Evolutionary conservation across 2,113 vertebrate species (phyloP), one percentile per base, ranked within the genome.

Genomic region (Atractosteus spatula): DNA sequence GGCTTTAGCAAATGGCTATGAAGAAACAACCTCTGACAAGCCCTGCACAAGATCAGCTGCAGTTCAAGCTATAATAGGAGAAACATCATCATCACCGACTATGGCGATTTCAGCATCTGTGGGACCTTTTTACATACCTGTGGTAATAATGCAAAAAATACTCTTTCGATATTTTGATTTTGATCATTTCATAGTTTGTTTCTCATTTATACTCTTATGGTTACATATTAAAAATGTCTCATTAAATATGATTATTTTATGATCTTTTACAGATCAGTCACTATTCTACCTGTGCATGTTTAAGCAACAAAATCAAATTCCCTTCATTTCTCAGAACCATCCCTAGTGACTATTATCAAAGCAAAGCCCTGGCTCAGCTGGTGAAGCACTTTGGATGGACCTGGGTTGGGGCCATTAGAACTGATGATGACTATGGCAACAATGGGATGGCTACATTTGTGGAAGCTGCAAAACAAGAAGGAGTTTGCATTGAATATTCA

Each of bases 21-120:
- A 84, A 51, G 71, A 66, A 0, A 6, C 62, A 10, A 57, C 54
- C 70, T 74, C 78, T 3, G 67, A 78, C 2, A 42, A 44, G 16
- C 14, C 68, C 3, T 91, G 89, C 62, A 77, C 70, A 41, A 82
- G 72, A 79, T 75, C 81, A 42, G 80, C 82, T 29, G 74, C 86
- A 61, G 89, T 89, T 3, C 85, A 84, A 79, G 84, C 85, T n/a
- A 87, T 91, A 67, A 78, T 91, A 11, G 89, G 90, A 71, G 88
- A 89, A 62, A 79, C 85, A 0, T 83, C 82, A 6, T 91, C 89
- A 1, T 88, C 88, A 63, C 82, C 81, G 3, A 81, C 75, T 41
- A 82, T 88, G 74, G 88, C 87, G 29, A 84, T 89, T 41, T 70
- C 88, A 42, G 85, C 85, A 16, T 77, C 78, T 7, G 71, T 90